Evolutionary conservation across 2,888 invertebrate species (phyloP), one percentile per base, ranked within the genome.

Genomic region (Eubasilissa splendida): DNA sequence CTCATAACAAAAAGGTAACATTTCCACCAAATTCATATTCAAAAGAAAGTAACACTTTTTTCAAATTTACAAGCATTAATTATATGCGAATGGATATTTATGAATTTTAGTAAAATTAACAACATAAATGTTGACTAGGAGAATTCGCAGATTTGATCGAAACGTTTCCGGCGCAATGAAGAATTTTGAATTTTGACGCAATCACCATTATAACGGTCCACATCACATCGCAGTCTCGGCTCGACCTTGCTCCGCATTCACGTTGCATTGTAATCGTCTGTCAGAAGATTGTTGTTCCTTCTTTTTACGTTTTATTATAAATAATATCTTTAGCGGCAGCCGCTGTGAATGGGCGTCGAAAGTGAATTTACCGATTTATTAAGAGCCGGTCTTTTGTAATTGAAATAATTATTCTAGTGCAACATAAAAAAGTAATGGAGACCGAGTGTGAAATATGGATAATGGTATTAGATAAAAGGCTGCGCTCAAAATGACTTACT

Each of bases 241-340:
- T 12, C 56, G 9, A 33, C 71, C 71, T 71, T 71, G 71, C 54
- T 33, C 71, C 58, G 22, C n/a, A 71, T 71, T 33, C 42, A 53
- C 54, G 11, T 71, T 9, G 54, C 11, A 71, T 7, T 71, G 54
- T 12, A 71, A 14, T 7, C 31, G 53, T 33, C 22, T 31, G 53
- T 56, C 42, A 71, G 56, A 71, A 54, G 31, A 53, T 33, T 33
- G 31, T 33, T 63, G 12, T 65, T 65, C 65, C 65, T 65, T 65
- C 14, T 65, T 65, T 63, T 11, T 31, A 65, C 31, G 11, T 65
- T 65, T 33, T 33, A 10, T 42, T 65, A 5, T 10, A 42, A 65
- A 33, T 12, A 22, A n/a, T n/a, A 58, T n/a, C 58, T 58, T 4
- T 58, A 10, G 7, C 42, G 58, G 58, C 9, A 58, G 11, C 58